Conservation (phyloP, 2,888 invertebrate species). For the Criorhina ranunculi region DNA sequence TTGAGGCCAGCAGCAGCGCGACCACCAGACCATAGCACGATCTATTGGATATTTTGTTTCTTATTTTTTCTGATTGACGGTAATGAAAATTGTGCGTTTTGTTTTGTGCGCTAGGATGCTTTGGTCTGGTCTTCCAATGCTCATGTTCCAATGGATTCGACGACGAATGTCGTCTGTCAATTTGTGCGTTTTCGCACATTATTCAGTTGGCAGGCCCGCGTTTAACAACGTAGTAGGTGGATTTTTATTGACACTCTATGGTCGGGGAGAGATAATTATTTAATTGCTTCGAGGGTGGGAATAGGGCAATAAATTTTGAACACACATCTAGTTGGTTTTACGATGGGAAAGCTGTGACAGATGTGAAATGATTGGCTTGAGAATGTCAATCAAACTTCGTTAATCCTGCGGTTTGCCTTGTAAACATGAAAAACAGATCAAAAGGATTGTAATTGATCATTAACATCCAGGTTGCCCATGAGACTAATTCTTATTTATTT, state of each 20-base stretch:
- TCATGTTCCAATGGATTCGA: slow-evolving; percentile 42
- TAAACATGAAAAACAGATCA: slow-evolving; percentile 18
- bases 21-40: slow-evolving; percentile 16
- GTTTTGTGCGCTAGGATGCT: slow-evolving; percentile 22
- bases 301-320: slow-evolving; percentile 29
- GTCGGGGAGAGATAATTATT: slow-evolving; percentile 41
- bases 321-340: slow-evolving; percentile 32
- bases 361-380: slow-evolving; percentile 1
- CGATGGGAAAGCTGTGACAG: slow-evolving; percentile 30
- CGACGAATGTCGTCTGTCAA: slow-evolving; percentile 62
- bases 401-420: slow-evolving; percentile 20
- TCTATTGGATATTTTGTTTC: slow-evolving; percentile 14
- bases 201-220: slow-evolving; percentile 23
- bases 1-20: slow-evolving; percentile 1
- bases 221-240: slow-evolving; percentile 31
- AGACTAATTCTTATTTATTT: slow-evolving; percentile 29
- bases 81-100: slow-evolving; percentile 28
- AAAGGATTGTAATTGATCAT: slow-evolving; percentile 23
- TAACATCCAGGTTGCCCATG: slow-evolving; percentile 21
- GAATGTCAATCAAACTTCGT: slow-evolving; percentile 24
- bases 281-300: slow-evolving; percentile 50
- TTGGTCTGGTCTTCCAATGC: too few relatives aligned
- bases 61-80: slow-evolving; percentile 25
- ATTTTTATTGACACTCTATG: slow-evolving; percentile 31
- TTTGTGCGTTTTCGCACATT: slow-evolving; percentile 55